phyloP scores from a whole-genome alignment of 2,113 vertebrate genomes.

The Dicentrarchus labrax region DNA sequence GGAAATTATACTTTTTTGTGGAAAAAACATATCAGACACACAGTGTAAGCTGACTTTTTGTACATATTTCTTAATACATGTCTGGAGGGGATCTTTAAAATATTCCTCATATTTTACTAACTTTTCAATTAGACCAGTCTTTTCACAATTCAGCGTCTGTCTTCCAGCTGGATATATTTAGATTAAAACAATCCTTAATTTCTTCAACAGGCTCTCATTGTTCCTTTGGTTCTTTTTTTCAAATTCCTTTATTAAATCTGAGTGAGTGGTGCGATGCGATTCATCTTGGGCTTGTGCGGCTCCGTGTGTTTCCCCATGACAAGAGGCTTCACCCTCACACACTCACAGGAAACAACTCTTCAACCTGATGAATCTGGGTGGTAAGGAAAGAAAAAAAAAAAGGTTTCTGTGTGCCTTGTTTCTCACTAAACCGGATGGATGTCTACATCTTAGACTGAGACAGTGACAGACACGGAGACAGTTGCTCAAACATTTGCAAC shows the following conservation, averaged over 20 bases:
- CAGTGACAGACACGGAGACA: constrained; percentile 56
- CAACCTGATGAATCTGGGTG: constrained; percentile 35
- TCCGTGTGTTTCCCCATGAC: constrained; percentile 21
- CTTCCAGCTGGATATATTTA: neutral
- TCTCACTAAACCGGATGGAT: constrained; percentile 40
- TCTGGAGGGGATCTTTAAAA: no score
- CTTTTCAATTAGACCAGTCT: neutral
- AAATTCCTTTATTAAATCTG: constrained; percentile 30
- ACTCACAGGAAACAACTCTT: constrained; percentile 44
- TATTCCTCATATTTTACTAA: no score
- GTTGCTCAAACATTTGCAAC: constrained; percentile 37
- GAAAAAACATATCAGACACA: no score
- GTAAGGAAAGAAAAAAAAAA: neutral
- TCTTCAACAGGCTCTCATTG: neutral
- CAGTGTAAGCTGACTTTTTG: no score
- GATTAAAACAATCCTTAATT: neutral
- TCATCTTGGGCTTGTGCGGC: constrained; percentile 7
- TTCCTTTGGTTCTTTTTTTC: neutral
- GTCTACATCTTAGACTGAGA: constrained; percentile 48
- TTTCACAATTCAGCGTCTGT: neutral
- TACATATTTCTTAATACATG: no score
- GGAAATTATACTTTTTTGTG: no score
- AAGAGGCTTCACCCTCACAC: constrained; percentile 22
- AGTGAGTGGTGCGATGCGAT: neutral
- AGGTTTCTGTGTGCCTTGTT: constrained; percentile 10